Percentiles rank a stretch among this genome's conserved stretches.
phyloP scores from a whole-genome alignment of 2,888 invertebrate genomes.

The Drosophila ezoana region DNA sequence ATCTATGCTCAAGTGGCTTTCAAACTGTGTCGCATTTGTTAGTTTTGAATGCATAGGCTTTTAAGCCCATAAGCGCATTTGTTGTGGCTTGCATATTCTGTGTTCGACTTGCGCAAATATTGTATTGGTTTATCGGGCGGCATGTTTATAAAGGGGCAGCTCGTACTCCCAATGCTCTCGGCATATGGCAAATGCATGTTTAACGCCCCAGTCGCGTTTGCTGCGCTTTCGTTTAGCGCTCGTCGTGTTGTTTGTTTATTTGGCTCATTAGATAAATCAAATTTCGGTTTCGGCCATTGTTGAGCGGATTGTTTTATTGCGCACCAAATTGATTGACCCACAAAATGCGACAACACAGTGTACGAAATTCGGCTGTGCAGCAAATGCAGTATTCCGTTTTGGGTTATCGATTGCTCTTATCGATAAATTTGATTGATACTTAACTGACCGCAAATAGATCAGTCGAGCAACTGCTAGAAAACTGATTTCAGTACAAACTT shows the following conservation, averaged over 20 bases:
- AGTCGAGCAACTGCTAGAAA: no score
- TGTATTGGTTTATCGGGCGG: background rate
- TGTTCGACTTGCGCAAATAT: constrained; percentile 12
- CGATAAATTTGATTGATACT: background rate
- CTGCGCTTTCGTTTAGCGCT: constrained; percentile 7
- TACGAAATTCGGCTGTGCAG: no score
- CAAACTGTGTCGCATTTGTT: constrained; percentile 19
- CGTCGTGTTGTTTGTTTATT: constrained; percentile 34
- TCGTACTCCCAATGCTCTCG: background rate
- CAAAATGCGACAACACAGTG: constrained; percentile 12
- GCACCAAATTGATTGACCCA: constrained; percentile 63
- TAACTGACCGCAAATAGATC: background rate
- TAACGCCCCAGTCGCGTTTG: constrained; percentile 17
- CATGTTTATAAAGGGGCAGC: background rate
- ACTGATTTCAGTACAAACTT: background rate
- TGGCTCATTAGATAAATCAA: constrained; percentile 53
- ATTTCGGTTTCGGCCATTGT: constrained; percentile 32
- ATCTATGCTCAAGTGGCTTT: constrained; percentile 1
- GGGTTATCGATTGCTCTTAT: background rate
- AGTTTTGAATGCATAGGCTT: constrained; percentile 32
- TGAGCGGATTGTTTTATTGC: constrained; percentile 54
- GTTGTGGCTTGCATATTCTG: constrained; percentile 5
- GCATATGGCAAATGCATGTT: constrained; percentile 36
- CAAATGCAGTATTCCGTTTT: background rate
- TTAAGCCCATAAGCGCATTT: constrained; percentile 59